Conservation (phyloP, 2,113 vertebrate species). For the Atherinomorus stipes region DNA sequence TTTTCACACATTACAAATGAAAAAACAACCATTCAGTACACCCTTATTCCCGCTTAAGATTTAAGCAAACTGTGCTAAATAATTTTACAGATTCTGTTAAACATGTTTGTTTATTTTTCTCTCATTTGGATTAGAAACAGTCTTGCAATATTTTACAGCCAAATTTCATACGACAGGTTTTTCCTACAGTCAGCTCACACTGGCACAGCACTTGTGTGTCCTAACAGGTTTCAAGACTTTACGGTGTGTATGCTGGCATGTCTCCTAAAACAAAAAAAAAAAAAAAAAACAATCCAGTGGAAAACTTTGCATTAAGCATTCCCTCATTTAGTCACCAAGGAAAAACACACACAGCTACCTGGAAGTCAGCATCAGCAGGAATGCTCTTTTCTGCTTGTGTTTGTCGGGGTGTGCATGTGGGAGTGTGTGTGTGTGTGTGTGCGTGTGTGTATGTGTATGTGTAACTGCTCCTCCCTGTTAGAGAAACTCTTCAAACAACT, state of each 20-base stretch:
- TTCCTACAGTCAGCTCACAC: constrained; percentile 24
- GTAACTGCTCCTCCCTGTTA: constrained; percentile 53
- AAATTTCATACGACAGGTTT: constrained; percentile 32
- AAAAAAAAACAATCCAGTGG: constrained; percentile 40
- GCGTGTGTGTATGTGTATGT: background rate
- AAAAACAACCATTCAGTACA: no score
- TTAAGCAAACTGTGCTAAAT: no score
- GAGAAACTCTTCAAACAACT: constrained; percentile 50
- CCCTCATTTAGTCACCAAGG: constrained; percentile 46
- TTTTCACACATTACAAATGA: no score
- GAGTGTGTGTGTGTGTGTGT: no score
- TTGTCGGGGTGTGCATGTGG: no score
- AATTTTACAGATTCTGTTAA: background rate
- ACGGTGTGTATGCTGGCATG: constrained; percentile 4
- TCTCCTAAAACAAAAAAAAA: constrained; percentile 45
- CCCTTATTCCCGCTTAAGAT: no score
- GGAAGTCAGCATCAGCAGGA: constrained; percentile 26
- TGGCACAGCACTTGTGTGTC: constrained; percentile 1
- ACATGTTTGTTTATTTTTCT: background rate
- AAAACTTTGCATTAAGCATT: constrained; percentile 48
- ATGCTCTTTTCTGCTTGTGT: constrained; percentile 21
- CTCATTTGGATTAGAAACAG: background rate
- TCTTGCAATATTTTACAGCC: background rate
- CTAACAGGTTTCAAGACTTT: constrained; percentile 29
- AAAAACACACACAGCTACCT: constrained; percentile 22